Evolutionary conservation across 2,113 vertebrate genomes (phyloP), one percentile per base, ranked within the genome.

Genomic region (Entomyzon cyanotis): DNA sequence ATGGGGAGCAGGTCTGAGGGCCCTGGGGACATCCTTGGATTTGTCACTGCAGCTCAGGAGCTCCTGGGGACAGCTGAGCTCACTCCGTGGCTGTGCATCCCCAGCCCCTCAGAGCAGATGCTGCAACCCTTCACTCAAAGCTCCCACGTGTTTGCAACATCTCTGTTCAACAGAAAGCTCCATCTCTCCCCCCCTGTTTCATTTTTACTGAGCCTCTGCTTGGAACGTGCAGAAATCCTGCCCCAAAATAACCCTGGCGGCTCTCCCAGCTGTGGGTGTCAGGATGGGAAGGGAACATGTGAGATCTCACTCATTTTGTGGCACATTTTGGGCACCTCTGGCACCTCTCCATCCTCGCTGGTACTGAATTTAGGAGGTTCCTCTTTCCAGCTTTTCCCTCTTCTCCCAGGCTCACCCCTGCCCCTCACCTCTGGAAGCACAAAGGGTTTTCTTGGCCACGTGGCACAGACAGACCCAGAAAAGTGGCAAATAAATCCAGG

Each of bases 211-310:
- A 89, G 77, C 28, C 74, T 92, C 46, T 69, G 83, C 86, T 89
- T 90, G 70, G 67, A 92, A 33, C 64, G 84, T 33, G 84, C 80
- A 82, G 24, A 87, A 93, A 80, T 37, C 90, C 91, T 84, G 84
- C 95, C 95, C 94, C 86, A 27, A 92, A 95, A 96, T 87, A 95
- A 74, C 95, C 58, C 93, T 94, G 96, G 95, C 67, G 0, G 11
- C 89, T 90, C 31, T 94, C 95, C 96, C 95, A 68, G 96, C 84
- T n/a, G 59, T 55, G 90, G 93, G 91, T 18, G n/a, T 46, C 50
- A 4, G n/a, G 78, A 60, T 49, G 93, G 46, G 0, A 68, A 12
- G 91, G 69, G 91, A 76, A 68, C 76, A 67, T 59, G 16, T 63
- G 74, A 8, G 39, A 52, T n/a, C 73, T 15, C 27, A 2, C 64